phyloP scores from a whole-genome alignment of 2,797 vertebrate species.

The Eulemur rubriventer region DNA sequence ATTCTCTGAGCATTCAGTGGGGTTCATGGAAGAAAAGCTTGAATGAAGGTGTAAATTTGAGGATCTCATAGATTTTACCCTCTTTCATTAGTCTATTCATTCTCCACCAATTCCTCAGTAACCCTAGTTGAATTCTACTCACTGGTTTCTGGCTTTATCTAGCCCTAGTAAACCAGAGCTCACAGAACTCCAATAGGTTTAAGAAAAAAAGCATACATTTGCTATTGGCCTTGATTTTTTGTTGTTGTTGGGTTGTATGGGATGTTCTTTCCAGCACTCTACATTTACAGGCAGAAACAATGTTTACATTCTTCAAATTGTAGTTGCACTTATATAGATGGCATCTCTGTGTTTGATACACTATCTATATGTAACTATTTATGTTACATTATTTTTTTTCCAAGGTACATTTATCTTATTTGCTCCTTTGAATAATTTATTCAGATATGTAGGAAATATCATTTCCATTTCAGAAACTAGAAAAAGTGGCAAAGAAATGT shows the following conservation, averaged over 20 bases:
- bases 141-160: neutral
- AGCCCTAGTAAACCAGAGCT: neutral
- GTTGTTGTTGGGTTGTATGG: rapidly evolving
- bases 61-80: no score
- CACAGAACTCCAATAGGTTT: neutral
- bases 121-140: neutral
- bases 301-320: neutral
- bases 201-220: neutral
- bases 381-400: neutral
- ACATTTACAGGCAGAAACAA: neutral
- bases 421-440: neutral
- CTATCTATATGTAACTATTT: neutral
- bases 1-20: neutral
- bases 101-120: neutral
- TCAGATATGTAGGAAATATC: neutral
- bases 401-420: neutral
- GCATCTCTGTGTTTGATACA: neutral
- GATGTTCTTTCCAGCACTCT: rapidly evolving
- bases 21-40: neutral
- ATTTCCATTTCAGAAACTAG: neutral
- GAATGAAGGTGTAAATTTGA: neutral
- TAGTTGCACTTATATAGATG: neutral
- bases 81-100: neutral
- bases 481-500: neutral
- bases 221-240: neutral